Evolutionary conservation across 2,888 invertebrate species (phyloP).

Genomic region (Carpatolechia fugitivella): DNA sequence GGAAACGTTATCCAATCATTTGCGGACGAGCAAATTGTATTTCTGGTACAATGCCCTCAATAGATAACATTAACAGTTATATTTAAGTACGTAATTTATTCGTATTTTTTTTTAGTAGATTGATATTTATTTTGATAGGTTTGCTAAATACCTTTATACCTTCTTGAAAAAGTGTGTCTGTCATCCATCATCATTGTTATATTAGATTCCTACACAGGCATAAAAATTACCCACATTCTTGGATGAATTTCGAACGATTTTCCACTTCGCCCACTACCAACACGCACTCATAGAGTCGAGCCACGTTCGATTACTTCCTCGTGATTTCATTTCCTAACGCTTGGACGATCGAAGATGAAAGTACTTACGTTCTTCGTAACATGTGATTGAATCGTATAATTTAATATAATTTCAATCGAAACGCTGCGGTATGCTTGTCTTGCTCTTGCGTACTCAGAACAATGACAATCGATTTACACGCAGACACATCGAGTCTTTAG

Average conservation of each 20-base stretch:
- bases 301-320: slow-evolving; percentile 48
- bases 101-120: too few relatives aligned
- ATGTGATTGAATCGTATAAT: slow-evolving; percentile 8
- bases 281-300: slow-evolving; percentile 47
- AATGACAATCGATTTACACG: not conserved
- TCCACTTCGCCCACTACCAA: slow-evolving; percentile 28
- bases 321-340: slow-evolving; percentile 46
- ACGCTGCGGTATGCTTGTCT: not conserved
- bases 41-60: slow-evolving; percentile 55
- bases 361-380: slow-evolving; percentile 26
- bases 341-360: slow-evolving; percentile 44
- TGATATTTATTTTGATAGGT: too few relatives aligned
- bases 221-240: slow-evolving; percentile 27
- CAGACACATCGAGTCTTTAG: not conserved
- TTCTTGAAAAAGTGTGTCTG: too few relatives aligned
- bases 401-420: slow-evolving; percentile 10
- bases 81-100: too few relatives aligned
- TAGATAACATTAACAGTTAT: slow-evolving; percentile 44
- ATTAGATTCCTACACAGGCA: too few relatives aligned
- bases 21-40: slow-evolving; percentile 44
- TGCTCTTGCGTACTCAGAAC: not conserved
- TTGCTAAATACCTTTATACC: too few relatives aligned
- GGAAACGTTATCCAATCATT: slow-evolving; percentile 50
- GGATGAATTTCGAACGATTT: slow-evolving; percentile 34
- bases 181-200: too few relatives aligned